Evolutionary conservation across 2,888 invertebrate species (phyloP), one percentile per base, ranked within the genome.

Genomic region (Scaptomyza tumidula): DNA sequence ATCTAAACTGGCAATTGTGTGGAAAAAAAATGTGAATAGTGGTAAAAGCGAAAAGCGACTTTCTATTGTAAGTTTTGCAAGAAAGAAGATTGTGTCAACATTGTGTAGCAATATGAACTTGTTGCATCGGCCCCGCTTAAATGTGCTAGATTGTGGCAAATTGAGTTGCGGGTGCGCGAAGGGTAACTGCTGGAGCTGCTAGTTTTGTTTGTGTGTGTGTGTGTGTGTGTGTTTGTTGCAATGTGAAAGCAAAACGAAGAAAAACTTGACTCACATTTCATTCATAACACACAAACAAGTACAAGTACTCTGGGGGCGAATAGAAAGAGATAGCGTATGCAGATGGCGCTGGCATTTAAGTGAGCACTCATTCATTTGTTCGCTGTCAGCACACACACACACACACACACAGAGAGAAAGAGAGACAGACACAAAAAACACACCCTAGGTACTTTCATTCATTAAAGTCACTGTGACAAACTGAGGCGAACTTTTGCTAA

Each of bases 231-330:
- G 14, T 41, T 6, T 48, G 46, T 35, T 64, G 57, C 58, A 70
- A 49, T 52, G 65, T 50, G 48, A 58, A 69, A 19, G 71, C 59
- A 60, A 52, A 69, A 43, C 45, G 48, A 62, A 60, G 59, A 60
- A 55, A 41, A 70, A 78, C 71, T 76, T 67, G 75, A 58, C 75
- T 78, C 75, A 46, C 79, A 71, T 71, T 76, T 76, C 76, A 78
- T 76, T 76, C 76, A 78, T 76, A 58, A 55, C 35, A 66, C 39
- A 58, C 50, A 58, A 31, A 56, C 46, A 37, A 24, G 41, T 11
- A 16, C 33, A 33, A 33, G 33, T 10, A 2, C 33, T 33, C 10
- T 37, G 37, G 11, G 11, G 35, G 13, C 13, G 35, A 35, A 35
- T 37, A 37, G 14, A 50, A 45, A 43, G 49, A 64, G 37, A 53